Conservation (phyloP, 2,113 vertebrate genomes). For the Mastomys coucha region DNA sequence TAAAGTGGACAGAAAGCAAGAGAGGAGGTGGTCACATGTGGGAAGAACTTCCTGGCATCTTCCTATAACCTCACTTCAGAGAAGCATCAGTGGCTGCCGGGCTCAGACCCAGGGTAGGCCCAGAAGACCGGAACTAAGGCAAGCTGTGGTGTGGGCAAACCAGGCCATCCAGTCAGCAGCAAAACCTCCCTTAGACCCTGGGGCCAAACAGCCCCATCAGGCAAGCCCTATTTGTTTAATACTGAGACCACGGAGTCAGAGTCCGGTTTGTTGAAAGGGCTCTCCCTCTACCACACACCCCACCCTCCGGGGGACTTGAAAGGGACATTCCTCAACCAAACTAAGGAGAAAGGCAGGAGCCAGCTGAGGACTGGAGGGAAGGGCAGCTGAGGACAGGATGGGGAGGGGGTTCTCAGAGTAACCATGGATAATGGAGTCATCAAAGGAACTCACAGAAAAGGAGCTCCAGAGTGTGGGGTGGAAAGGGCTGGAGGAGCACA, state of each 20-base stretch:
- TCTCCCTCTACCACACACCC: background rate
- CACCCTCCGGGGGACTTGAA: slow-evolving; percentile 50
- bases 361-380: background rate
- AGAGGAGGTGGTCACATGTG: background rate
- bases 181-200: background rate
- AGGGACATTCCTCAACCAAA: slow-evolving; percentile 24
- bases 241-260: background rate
- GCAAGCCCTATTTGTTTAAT: slow-evolving; percentile 36
- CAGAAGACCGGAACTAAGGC: background rate
- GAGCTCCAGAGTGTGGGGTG: background rate
- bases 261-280: slow-evolving; percentile 53
- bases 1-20: background rate
- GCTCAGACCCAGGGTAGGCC: background rate
- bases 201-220: background rate
- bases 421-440: background rate
- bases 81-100: background rate
- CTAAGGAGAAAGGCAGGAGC: slow-evolving; percentile 8
- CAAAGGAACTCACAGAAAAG: background rate
- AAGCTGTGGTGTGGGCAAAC: background rate
- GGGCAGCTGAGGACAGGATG: background rate
- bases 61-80: background rate
- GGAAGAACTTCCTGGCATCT: background rate
- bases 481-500: background rate
- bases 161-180: background rate
- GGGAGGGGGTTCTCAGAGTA: background rate